A percentile compares a stretch with the other conserved stretches of the same genome.
Evolutionary conservation across 2,113 vertebrate species (phyloP).

Genomic region (Onychostoma macrolepis): DNA sequence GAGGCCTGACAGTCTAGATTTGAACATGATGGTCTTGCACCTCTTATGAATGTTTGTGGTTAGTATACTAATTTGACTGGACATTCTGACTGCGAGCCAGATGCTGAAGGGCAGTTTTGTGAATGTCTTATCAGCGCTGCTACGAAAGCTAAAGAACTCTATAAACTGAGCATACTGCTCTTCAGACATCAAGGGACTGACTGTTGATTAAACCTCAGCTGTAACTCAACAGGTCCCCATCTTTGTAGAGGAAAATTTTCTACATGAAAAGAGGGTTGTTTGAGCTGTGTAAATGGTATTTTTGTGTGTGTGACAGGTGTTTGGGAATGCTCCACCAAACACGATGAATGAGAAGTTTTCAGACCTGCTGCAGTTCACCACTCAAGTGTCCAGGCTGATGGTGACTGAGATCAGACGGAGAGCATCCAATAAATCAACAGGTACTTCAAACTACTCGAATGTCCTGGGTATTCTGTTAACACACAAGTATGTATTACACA

Average conservation of each 20-base stretch:
- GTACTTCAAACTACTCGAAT: slow-evolving; percentile 68
- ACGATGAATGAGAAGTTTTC: slow-evolving; percentile 98
- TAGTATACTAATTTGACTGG: not conserved
- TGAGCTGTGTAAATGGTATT: slow-evolving; percentile 4
- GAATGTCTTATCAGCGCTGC: slow-evolving; percentile 6
- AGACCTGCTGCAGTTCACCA: slow-evolving; percentile 98
- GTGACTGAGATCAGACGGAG: slow-evolving; percentile 97
- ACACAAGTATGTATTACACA: not conserved
- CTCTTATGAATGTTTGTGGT: slow-evolving; percentile 1
- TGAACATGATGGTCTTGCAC: not conserved
- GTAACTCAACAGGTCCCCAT: not conserved
- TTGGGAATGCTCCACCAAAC: slow-evolving; percentile 93
- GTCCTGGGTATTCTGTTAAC: not conserved
- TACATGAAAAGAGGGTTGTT: not conserved
- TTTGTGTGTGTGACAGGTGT: slow-evolving; percentile 80
- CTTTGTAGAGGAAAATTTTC: not conserved
- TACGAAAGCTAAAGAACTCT: not conserved
- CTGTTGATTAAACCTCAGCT: not conserved
- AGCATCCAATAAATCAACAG: slow-evolving; percentile 98
- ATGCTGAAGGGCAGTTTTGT: not conserved
- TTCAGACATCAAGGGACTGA: not conserved
- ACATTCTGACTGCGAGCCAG: not conserved
- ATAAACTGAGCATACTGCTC: not conserved
- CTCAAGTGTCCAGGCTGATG: slow-evolving; percentile 97
- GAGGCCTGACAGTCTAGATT: not conserved